Conservation (phyloP, 2,888 invertebrate species). For the Noctua janthina region DNA sequence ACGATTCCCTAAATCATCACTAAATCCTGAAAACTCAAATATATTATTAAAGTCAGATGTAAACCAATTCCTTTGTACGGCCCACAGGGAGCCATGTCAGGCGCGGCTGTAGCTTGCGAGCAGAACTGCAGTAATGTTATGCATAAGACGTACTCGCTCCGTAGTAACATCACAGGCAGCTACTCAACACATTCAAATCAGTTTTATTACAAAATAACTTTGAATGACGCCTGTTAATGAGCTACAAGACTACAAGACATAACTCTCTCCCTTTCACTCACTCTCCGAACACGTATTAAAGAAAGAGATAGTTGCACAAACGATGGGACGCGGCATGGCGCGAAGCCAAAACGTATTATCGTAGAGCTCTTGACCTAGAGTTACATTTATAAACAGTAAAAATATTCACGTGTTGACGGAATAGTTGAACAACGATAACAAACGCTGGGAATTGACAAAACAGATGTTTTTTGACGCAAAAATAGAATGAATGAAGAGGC, state of each 20-base stretch:
- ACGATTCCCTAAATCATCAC: slow-evolving; percentile 1
- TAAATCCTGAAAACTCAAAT: slow-evolving; percentile 26
- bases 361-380: slow-evolving; percentile 84
- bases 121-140: slow-evolving; percentile 52
- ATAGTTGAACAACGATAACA: slow-evolving; percentile 68
- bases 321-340: slow-evolving; percentile 70
- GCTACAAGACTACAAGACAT: slow-evolving; percentile 55
- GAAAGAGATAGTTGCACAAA: slow-evolving; percentile 63
- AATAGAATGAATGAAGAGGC: slow-evolving; percentile 43
- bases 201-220: slow-evolving; percentile 65
- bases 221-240: slow-evolving; percentile 61
- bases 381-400: slow-evolving; percentile 77
- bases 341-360: slow-evolving; percentile 77
- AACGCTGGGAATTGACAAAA: slow-evolving; percentile 50
- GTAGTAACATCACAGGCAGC: slow-evolving; percentile 44
- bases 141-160: slow-evolving; percentile 46
- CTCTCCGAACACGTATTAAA: slow-evolving; percentile 14
- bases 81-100: slow-evolving; percentile 45
- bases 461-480: slow-evolving; percentile 50
- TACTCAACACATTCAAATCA: slow-evolving; percentile 58
- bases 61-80: slow-evolving; percentile 40
- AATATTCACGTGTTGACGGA: slow-evolving; percentile 66
- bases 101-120: slow-evolving; percentile 40
- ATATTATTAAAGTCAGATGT: slow-evolving; percentile 39
- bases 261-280: slow-evolving; percentile 47